Base-by-base conservation (phyloP, 1,140 invertebrate genomes). In the Rhagoletis pomonella region DNA sequence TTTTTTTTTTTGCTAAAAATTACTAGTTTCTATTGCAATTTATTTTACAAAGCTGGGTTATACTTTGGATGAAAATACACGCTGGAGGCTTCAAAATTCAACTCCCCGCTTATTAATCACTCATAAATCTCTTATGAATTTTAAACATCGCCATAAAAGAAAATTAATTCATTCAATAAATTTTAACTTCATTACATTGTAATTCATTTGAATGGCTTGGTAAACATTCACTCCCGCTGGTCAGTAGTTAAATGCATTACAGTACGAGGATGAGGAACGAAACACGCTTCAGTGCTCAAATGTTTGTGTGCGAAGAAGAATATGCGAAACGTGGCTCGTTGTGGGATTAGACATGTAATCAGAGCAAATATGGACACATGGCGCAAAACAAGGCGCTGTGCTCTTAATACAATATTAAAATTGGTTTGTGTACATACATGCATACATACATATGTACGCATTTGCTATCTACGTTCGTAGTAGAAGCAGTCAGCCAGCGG, bases 111-210 rank as follows among this genome's bases (percentile, higher is more conserved):
- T 10, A 7, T 55, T 55, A 55, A 7, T 89, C 2, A 55, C 50
- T n/a, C 60, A 62, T 62, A 62, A 62, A 62, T 91, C 90, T 91
- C 89, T 89, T 90, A 73, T 47, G 4, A n/a, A n/a, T 12, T 73
- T 73, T 73, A 73, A 73, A 73, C 67, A 73, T 17, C 42, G 73
- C 0, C 50, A 81, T 55, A 55, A 55, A 81, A 39, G 42, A 3
- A 81, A 50, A 81, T 81, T 19, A 81, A 81, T 55, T 19, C n/a
- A 50, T 58, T 58, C 17, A 55, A 29, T 81, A 29, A 42, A 81
- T 19, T 55, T n/a, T 55, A 81, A 81, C 73, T 81, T 81, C 19
- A 81, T 81, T 81, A 81, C 73, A 55, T 55, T 19, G 73, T 81
- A 47, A 81, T 81, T 81, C 47, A 81, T 81, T 81, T 81, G 67